Base-by-base conservation (phyloP, 2,888 invertebrate species). In the Acheta domesticus region DNA sequence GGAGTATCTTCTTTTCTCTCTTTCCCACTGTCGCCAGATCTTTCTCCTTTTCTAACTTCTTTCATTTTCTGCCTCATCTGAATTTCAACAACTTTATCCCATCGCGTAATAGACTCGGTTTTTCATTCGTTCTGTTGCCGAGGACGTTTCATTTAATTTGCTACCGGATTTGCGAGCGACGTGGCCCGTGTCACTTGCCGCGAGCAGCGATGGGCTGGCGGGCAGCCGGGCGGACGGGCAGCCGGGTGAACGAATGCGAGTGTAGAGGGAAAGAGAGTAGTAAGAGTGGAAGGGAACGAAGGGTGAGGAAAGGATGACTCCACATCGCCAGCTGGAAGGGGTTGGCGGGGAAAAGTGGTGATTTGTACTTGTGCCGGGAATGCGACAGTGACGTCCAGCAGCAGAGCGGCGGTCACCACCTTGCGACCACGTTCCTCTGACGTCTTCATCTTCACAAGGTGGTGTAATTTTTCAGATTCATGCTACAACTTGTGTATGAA, bases 61-160 rank as follows among this genome's bases (percentile, higher is more conserved):
- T 62, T 62, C 62, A 62, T 62, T 62, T 62, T 62, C 62, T 62
- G n/a, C 62, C 62, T 62, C 62, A 62, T 62, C 62, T 62, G 62
- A 62, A 62, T 62, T 62, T 62, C 62, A 62, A 62, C 62, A 62
- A 62, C 62, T 62, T 62, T 62, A 14, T 62, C 62, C 62, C 62
- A 62, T 62, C 62, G 62, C 16, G 62, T 62, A 62, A 62, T 62
- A 62, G 62, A 62, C 62, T 62, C 62, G n/a, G 62, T 62, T 62
- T n/a, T 62, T 62, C 62, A 62, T 62, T 62, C 62, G 62, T 62
- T n/a, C 62, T 62, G 62, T 62, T 62, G 62, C 4, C 62, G 62
- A 19, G 62, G 62, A n/a, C 62, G 62, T 62, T 62, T 62, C 62
- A 62, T 62, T 62, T 62, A 62, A 62, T 62, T 62, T 62, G 62